phyloP scores from a whole-genome alignment of 1,140 invertebrate genomes.

The Leptoteleia sp. region DNA sequence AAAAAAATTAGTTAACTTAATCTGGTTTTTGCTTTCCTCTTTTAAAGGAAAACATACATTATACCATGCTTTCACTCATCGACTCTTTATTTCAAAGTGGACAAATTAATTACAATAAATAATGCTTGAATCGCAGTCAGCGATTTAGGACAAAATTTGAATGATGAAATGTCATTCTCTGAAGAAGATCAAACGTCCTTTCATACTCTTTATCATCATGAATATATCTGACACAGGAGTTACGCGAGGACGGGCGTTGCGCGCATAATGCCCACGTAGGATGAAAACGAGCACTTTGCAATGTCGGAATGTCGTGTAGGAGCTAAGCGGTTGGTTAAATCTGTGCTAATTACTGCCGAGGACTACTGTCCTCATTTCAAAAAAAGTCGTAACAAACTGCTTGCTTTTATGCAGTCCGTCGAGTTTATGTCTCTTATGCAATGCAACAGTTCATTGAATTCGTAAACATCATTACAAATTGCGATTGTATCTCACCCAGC shows the following conservation, averaged over 20 bases:
- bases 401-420: slow-evolving; percentile 30
- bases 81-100: slow-evolving; percentile 10
- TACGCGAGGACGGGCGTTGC: slow-evolving; percentile 58
- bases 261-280: slow-evolving; percentile 65
- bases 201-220: slow-evolving; percentile 50
- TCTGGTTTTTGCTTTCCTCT: too few species aligned
- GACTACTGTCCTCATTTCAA: slow-evolving; percentile 66
- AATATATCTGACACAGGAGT: slow-evolving; percentile 58
- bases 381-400: slow-evolving; percentile 62
- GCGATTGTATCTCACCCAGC: too few species aligned
- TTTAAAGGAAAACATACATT: too few species aligned
- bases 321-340: slow-evolving; percentile 69
- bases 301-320: slow-evolving; percentile 65
- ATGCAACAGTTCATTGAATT: slow-evolving; percentile 50
- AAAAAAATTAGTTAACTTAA: too few species aligned
- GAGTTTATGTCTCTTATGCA: slow-evolving; percentile 46
- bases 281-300: slow-evolving; percentile 57
- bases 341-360: slow-evolving; percentile 72
- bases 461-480: slow-evolving; percentile 48
- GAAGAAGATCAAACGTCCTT: slow-evolving; percentile 56
- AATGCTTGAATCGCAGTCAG: slow-evolving; percentile 2
- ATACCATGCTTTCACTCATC: slow-evolving; percentile 17
- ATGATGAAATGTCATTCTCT: slow-evolving; percentile 29
- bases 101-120: slow-evolving; percentile 14
- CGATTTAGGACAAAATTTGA: slow-evolving; percentile 27